A percentile compares a stretch with the other conserved stretches of the same genome.
These are phyloP conservation scores for Chymomyza amoena DNA, from an alignment of 2,888 invertebrate genomes.

Conservation along the genomic window DNA sequence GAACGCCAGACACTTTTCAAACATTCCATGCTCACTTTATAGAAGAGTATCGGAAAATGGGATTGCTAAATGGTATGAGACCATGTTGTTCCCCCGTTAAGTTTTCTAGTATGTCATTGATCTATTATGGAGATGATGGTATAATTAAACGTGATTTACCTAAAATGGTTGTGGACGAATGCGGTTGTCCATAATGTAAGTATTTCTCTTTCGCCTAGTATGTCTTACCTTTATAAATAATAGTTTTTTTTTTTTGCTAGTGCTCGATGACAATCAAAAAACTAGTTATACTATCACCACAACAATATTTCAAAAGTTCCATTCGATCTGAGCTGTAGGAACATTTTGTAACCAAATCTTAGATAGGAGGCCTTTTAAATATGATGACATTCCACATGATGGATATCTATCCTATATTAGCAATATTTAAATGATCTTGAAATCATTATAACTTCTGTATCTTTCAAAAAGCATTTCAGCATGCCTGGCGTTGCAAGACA, in stretches of 20 bases:
- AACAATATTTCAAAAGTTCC: background rate
- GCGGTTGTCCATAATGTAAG: conserved; percentile 90
- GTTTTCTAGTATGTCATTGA: conserved; percentile 94
- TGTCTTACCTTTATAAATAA: background rate
- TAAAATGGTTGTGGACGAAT: conserved; percentile 97
- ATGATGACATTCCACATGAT: background rate
- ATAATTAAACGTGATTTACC: conserved; percentile 96
- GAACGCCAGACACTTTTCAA: conserved; percentile 90
- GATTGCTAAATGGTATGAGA: conserved; percentile 87
- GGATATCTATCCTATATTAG: background rate
- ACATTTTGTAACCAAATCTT: background rate
- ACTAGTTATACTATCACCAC: background rate
- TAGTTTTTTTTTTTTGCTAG: background rate
- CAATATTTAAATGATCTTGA: background rate
- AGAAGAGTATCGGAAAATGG: conserved; percentile 91
- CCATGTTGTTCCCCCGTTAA: conserved; percentile 95
- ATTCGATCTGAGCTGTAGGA: background rate
- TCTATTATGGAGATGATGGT: conserved; percentile 92
- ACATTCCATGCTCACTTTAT: conserved; percentile 94
- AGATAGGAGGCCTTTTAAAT: background rate
- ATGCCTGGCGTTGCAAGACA: background rate
- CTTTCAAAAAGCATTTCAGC: background rate
- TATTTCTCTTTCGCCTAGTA: background rate
- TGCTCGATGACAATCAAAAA: background rate
- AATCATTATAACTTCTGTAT: background rate